A percentile compares a stretch with the other conserved stretches of the same genome.
Conservation (phyloP, 2,888 invertebrate genomes). For the Thumatha senex region DNA sequence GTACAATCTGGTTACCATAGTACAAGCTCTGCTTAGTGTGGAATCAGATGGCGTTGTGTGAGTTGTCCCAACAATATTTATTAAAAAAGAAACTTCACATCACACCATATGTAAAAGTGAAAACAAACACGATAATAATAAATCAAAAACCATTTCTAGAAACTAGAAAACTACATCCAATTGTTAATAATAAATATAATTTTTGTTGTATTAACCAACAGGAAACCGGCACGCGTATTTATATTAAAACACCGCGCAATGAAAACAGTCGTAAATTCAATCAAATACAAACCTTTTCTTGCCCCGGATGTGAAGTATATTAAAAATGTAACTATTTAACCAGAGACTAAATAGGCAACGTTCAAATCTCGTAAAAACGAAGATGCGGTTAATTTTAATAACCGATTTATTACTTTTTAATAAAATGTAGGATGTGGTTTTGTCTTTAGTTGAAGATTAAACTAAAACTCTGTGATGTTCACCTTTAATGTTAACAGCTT, state of each 20-base stretch:
- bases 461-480: slow-evolving; percentile 59
- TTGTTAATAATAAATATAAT: slow-evolving; percentile 77
- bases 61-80: too few species aligned
- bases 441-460: slow-evolving; percentile 48
- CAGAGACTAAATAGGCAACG: slow-evolving; percentile 65
- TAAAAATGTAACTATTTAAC: slow-evolving; percentile 75
- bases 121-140: slow-evolving; percentile 26
- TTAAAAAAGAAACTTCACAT: background rate
- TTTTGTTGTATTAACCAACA: slow-evolving; percentile 70
- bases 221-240: slow-evolving; percentile 76
- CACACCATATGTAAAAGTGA: slow-evolving; percentile 13
- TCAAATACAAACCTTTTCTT: slow-evolving; percentile 72
- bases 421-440: slow-evolving; percentile 73
- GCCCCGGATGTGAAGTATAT: slow-evolving; percentile 73
- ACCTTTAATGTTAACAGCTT: slow-evolving; percentile 50
- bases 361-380: slow-evolving; percentile 50
- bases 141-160: slow-evolving; percentile 27
- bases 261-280: slow-evolving; percentile 82
- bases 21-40: too few species aligned
- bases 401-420: slow-evolving; percentile 62
- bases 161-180: slow-evolving; percentile 52
- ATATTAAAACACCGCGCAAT: slow-evolving; percentile 78
- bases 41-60: too few species aligned
- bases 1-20: too few species aligned
- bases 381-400: slow-evolving; percentile 69